These are phyloP conservation scores for Tetragonisca angustula DNA, from an alignment of 2,888 invertebrate genomes.

Conservation along the genomic window DNA sequence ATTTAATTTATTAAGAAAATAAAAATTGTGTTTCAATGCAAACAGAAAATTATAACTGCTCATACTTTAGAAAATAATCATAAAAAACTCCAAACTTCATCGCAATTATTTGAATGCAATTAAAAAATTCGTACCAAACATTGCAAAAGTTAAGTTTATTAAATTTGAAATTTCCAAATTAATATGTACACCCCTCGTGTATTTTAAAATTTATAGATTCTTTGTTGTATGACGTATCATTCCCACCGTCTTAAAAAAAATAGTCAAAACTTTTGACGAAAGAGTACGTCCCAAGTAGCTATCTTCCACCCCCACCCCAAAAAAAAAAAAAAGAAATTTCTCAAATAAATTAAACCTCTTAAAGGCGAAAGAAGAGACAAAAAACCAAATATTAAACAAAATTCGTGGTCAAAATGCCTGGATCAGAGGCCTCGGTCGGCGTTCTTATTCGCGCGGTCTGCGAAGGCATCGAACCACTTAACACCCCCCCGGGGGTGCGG, in stretches of 20 bases:
- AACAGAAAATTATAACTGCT: too few relatives aligned
- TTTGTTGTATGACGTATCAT: too few relatives aligned
- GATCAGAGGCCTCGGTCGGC: background rate
- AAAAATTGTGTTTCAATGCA: too few relatives aligned
- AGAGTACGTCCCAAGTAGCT: background rate
- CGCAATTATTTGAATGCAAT: background rate
- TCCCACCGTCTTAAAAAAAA: too few relatives aligned
- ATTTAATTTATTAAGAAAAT: too few relatives aligned
- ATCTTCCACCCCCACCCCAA: too few relatives aligned
- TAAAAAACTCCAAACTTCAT: background rate
- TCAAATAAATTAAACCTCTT: background rate
- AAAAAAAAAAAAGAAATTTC: background rate
- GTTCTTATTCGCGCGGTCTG: conserved; percentile 46
- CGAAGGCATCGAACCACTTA: conserved; percentile 57
- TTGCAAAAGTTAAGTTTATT: background rate
- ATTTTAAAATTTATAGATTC: too few relatives aligned
- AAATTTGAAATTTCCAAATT: background rate
- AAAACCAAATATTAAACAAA: background rate
- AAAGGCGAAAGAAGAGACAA: background rate
- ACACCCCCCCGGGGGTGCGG: conserved; percentile 44
- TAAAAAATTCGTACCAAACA: background rate
- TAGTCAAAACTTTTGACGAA: too few relatives aligned
- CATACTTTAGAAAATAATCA: background rate
- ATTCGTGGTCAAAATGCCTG: background rate
- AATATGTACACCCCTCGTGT: too few relatives aligned